These are phyloP conservation scores for Polyploca ridens DNA, from an alignment of 2,888 invertebrate species.

Conservation along the genomic window DNA sequence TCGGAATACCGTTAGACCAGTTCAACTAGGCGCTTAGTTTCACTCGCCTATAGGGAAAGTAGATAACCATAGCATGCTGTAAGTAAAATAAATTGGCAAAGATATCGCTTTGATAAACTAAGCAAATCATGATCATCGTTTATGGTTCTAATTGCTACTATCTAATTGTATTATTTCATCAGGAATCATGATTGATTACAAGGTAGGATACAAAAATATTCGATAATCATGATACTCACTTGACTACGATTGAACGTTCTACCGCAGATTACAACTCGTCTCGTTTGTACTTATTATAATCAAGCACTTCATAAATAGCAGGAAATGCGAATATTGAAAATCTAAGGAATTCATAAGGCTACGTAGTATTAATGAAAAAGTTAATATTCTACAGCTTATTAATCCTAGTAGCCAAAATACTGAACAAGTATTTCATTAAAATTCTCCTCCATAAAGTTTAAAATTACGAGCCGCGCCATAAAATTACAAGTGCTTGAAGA, in stretches of 20 bases:
- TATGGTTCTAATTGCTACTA: too few species aligned
- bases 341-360: neutral
- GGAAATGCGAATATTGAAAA: neutral
- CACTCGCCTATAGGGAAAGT: conserved; percentile 8
- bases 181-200: too few species aligned
- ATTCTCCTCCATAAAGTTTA: conserved; percentile 5
- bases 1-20: conserved; percentile 20
- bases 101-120: too few species aligned
- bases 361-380: neutral
- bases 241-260: too few species aligned
- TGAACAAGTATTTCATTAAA: conserved; percentile 8
- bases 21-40: conserved; percentile 13
- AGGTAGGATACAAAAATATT: too few species aligned
- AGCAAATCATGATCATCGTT: too few species aligned
- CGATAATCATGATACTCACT: too few species aligned
- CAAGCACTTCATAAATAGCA: neutral
- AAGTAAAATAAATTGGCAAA: neutral
- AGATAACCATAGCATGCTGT: neutral
- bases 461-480: conserved; percentile 2
- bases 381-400: conserved; percentile 8
- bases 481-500: conserved; percentile 16
- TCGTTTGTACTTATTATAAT: neutral
- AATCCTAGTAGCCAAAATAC: conserved; percentile 2
- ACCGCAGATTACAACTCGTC: neutral
- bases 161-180: too few species aligned